Conservation (phyloP, 1,140 invertebrate genomes). For the Asobara japonica region DNA sequence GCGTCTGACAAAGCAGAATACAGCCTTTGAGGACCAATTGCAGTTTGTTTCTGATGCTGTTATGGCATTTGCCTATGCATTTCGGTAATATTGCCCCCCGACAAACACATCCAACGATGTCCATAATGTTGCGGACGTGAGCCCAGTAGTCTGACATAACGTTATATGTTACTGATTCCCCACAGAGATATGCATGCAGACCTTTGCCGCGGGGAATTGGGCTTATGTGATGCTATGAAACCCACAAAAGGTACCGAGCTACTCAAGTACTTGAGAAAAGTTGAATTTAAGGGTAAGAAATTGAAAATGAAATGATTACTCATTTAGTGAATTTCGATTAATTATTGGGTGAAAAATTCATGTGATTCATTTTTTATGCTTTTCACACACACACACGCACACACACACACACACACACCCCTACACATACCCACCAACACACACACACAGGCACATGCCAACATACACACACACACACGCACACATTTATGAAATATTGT, state of each 20-base stretch:
- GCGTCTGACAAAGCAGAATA: constrained; percentile 77
- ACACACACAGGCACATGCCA: no score
- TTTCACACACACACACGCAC: no score
- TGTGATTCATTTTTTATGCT: no score
- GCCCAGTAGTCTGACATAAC: neutral
- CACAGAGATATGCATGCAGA: constrained; percentile 84
- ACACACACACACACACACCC: no score
- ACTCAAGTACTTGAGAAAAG: constrained; percentile 83
- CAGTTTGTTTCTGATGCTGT: constrained; percentile 95
- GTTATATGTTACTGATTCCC: neutral
- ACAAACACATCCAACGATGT: neutral
- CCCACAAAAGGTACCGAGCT: constrained; percentile 87
- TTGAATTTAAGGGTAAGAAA: constrained; percentile 82
- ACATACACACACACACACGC: no score
- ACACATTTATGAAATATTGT: no score
- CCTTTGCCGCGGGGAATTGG: constrained; percentile 76
- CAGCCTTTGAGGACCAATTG: constrained; percentile 87
- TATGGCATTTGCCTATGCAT: constrained; percentile 89
- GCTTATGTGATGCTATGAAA: constrained; percentile 88
- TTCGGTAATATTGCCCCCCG: constrained; percentile 73
- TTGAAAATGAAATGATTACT: neutral
- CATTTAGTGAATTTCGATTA: no score
- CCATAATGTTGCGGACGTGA: neutral
- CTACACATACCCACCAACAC: no score
- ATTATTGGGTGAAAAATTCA: no score